Evolutionary conservation across 2,888 invertebrate species (phyloP).

Genomic region (Andricus quercusramuli): DNA sequence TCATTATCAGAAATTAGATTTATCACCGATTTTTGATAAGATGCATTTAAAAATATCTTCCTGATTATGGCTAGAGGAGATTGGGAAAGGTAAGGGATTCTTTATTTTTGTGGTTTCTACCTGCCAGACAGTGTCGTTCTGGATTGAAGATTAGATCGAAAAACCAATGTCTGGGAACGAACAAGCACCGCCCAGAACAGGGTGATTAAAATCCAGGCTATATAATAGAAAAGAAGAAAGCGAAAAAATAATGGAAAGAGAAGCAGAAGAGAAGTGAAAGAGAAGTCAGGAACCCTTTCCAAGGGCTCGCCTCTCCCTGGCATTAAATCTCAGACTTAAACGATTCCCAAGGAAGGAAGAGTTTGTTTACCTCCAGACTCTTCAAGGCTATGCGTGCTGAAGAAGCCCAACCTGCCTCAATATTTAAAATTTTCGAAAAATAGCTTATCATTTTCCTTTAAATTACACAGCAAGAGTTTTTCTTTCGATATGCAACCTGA

Average conservation of each 20-base stretch:
- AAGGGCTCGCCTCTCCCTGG: not conserved
- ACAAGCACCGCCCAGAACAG: slow-evolving; percentile 57
- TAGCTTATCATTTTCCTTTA: not conserved
- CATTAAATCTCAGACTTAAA: not conserved
- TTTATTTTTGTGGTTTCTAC: slow-evolving; percentile 39
- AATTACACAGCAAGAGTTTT: not conserved
- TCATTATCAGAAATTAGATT: not conserved
- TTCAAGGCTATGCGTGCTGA: not conserved
- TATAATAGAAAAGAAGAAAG: slow-evolving; percentile 28
- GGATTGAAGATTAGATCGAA: slow-evolving; percentile 38
- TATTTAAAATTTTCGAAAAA: not conserved
- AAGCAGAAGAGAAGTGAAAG: slow-evolving; percentile 32
- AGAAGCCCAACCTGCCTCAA: slow-evolving; percentile 12
- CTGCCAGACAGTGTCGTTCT: slow-evolving; percentile 51
- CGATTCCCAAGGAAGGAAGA: not conserved
- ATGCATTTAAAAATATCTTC: not conserved
- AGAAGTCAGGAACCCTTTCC: slow-evolving; percentile 9
- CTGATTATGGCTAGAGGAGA: slow-evolving; percentile 33
- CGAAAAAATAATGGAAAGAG: not conserved
- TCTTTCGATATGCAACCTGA: not conserved
- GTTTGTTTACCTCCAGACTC: not conserved
- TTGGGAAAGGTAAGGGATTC: slow-evolving; percentile 33
- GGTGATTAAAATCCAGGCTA: slow-evolving; percentile 56
- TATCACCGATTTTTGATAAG: not conserved
- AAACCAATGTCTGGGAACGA: slow-evolving; percentile 66